Percentiles rank a stretch among this genome's conserved stretches.
Evolutionary conservation across 2,113 vertebrate genomes (phyloP).

Genomic region (Capreolus pygargus): DNA sequence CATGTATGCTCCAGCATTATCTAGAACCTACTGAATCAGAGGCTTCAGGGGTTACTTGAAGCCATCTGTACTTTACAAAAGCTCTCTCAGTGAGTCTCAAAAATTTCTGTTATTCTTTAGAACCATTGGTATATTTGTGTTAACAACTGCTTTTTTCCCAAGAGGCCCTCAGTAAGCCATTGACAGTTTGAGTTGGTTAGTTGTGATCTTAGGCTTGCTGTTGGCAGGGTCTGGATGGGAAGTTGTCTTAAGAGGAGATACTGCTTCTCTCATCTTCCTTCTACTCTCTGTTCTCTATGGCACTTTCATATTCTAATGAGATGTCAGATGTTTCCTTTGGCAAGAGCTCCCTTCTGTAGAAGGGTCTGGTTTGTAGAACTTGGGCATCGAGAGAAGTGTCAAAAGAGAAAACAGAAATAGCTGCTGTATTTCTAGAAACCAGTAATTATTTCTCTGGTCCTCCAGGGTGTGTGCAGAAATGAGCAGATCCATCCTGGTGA

Average conservation of each 20-base stretch:
- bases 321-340: background rate
- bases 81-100: background rate
- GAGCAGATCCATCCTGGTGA: background rate
- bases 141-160: background rate
- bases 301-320: background rate
- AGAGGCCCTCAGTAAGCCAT: background rate
- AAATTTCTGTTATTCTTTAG: background rate
- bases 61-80: background rate
- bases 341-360: background rate
- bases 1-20: background rate
- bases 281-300: background rate
- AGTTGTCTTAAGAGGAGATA: background rate
- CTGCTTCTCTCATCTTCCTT: background rate
- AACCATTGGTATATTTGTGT: background rate
- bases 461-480: background rate
- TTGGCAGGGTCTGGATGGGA: background rate
- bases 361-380: background rate
- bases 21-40: background rate
- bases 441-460: conserved; percentile 31
- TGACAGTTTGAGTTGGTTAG: background rate
- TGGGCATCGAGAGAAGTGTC: background rate
- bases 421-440: conserved; percentile 20
- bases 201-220: background rate
- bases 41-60: background rate
- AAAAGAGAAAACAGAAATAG: conserved; percentile 19